Evolutionary conservation across 1,140 invertebrate species (phyloP), one percentile per base, ranked within the genome.

Genomic region (Brachionus rubens): DNA sequence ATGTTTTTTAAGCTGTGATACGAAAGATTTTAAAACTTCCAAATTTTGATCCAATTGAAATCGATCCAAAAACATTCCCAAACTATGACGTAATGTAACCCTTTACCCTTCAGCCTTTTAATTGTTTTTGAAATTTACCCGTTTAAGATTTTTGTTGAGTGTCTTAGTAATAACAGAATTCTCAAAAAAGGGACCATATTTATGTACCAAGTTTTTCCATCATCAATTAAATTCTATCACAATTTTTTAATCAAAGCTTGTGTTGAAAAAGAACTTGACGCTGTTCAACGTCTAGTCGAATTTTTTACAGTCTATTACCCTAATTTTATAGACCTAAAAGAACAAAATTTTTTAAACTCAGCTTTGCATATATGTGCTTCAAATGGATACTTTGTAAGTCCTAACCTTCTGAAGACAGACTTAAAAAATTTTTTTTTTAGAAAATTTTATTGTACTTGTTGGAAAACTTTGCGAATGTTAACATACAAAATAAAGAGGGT

Each of bases 171-270:
- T 48, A 84, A 84, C 78, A 83, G 83, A 76, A 79, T 80, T 30
- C 62, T 84, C 43, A 80, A 81, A 48, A 77, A 79, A 16, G 81
- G 81, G n/a, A 79, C 79, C 4, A 62, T 75, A 76, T 82, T 84
- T 78, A 77, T 84, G 54, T 84, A 84, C 65, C 82, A 83, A 77
- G 81, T 84, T 9, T 84, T 84, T 77, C 83, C 82, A 14, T 81
- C 80, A 9, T 82, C 79, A 77, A 80, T 79, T 0, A 68, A 76
- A 12, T 79, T 78, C 12, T 83, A 82, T 82, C 82, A 84, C 30
- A 77, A 77, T 56, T 76, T 80, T 26, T 75, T 80, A 30, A 79
- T 83, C 12, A 80, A 80, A 50, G 79, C 81, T 14, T 80, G 81
- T 12, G 67, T 79, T 24, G 83, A 84, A 14, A 80, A 81, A 68